phyloP scores from a whole-genome alignment of 1,140 invertebrate species.

The Ridgeia piscesae region DNA sequence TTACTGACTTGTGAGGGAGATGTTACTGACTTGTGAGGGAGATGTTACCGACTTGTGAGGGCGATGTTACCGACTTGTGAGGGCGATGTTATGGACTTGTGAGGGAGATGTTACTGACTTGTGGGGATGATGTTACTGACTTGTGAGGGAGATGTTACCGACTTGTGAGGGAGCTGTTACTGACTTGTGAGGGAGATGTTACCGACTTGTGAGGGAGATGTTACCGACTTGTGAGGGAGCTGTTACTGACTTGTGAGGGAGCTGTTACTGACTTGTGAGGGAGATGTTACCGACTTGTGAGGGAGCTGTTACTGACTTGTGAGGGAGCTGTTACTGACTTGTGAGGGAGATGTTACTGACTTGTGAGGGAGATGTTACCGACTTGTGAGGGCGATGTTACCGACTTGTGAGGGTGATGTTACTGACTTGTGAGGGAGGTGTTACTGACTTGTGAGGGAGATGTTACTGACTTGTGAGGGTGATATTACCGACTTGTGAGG shows the following conservation, averaged over 20 bases:
- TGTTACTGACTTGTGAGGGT: constrained; percentile 60
- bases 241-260: background rate
- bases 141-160: constrained; percentile 52
- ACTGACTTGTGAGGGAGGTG: background rate
- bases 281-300: constrained; percentile 46
- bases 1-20: constrained; percentile 62
- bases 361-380: too few relatives aligned
- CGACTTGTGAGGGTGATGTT: background rate
- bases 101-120: too few relatives aligned
- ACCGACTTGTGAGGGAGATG: background rate
- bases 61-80: background rate
- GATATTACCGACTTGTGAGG: constrained; percentile 41
- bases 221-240: background rate
- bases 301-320: too few relatives aligned
- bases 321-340: too few relatives aligned
- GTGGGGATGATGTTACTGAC: constrained; percentile 72
- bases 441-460: background rate
- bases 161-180: background rate
- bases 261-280: constrained; percentile 58
- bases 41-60: background rate
- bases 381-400: too few relatives aligned
- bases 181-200: background rate
- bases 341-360: too few relatives aligned
- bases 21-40: too few relatives aligned
- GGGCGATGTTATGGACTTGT: constrained; percentile 48